Conservation (phyloP, 2,113 vertebrate genomes). For the Condylura cristata region DNA sequence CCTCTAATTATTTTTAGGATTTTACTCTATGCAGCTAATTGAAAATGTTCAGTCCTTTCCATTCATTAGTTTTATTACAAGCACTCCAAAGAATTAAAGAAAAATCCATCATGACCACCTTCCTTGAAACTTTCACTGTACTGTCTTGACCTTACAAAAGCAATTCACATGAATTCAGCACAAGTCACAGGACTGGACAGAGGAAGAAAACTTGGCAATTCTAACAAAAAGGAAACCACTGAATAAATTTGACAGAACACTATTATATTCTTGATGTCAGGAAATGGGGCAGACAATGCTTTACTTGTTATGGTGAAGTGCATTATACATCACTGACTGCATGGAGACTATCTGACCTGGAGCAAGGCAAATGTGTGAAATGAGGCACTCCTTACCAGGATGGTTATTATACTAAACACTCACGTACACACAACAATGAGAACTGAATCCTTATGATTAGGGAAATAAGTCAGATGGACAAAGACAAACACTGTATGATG, state of each 20-base stretch:
- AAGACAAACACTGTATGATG: no score
- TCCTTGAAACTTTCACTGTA: conserved; percentile 32
- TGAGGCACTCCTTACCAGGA: neutral
- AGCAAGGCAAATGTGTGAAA: rapidly evolving
- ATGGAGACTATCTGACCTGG: neutral
- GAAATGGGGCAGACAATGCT: neutral
- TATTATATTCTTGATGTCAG: neutral
- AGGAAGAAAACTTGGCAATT: conserved; percentile 41
- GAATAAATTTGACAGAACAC: neutral
- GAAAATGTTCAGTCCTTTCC: conserved; percentile 71
- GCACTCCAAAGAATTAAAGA: conserved; percentile 58
- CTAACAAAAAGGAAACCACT: neutral
- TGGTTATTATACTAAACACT: neutral
- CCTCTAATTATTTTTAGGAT: conserved; percentile 75
- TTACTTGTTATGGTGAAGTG: neutral
- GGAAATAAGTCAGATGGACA: no score
- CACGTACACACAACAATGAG: no score
- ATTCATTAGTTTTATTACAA: conserved; percentile 75
- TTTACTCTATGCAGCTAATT: conserved; percentile 71
- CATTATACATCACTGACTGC: no score
- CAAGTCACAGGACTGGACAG: conserved; percentile 35
- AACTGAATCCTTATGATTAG: neutral
- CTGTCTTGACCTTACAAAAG: conserved; percentile 46
- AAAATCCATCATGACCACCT: conserved; percentile 47
- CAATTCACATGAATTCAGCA: conserved; percentile 34